Evolutionary conservation across 2,888 invertebrate species (phyloP).

Genomic region (Limnephilus marmoratus): DNA sequence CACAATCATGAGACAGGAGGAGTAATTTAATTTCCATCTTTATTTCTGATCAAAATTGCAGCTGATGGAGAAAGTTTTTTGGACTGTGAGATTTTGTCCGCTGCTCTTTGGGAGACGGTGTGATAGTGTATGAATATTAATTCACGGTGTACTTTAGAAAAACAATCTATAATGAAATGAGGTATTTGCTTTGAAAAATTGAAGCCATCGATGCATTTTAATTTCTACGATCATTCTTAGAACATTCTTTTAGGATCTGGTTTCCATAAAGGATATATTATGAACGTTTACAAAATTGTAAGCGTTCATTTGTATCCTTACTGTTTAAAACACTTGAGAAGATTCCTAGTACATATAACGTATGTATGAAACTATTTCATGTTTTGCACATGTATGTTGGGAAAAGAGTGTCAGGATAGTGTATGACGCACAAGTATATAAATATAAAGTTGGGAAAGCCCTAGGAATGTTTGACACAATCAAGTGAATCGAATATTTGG

Average conservation of each 20-base stretch:
- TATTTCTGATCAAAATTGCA: not conserved
- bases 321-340: too few relatives aligned
- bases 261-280: not conserved
- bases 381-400: not conserved
- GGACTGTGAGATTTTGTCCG: not conserved
- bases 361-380: too few relatives aligned
- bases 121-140: not conserved
- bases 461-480: not conserved
- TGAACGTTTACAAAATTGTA: not conserved
- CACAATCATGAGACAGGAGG: conserved; percentile 87
- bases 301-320: too few relatives aligned
- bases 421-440: not conserved
- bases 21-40: conserved; percentile 76
- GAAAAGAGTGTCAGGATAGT: not conserved
- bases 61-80: not conserved
- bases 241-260: not conserved
- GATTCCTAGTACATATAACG: too few relatives aligned
- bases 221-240: not conserved
- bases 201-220: too few relatives aligned
- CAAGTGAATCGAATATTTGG: not conserved
- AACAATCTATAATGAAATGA: not conserved
- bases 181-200: not conserved
- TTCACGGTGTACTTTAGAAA: not conserved
- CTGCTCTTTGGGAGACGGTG: not conserved
- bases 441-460: not conserved